Evolutionary conservation across 2,797 vertebrate genomes (phyloP), one percentile per base, ranked within the genome.

Genomic region (Oreochromis mossambicus): DNA sequence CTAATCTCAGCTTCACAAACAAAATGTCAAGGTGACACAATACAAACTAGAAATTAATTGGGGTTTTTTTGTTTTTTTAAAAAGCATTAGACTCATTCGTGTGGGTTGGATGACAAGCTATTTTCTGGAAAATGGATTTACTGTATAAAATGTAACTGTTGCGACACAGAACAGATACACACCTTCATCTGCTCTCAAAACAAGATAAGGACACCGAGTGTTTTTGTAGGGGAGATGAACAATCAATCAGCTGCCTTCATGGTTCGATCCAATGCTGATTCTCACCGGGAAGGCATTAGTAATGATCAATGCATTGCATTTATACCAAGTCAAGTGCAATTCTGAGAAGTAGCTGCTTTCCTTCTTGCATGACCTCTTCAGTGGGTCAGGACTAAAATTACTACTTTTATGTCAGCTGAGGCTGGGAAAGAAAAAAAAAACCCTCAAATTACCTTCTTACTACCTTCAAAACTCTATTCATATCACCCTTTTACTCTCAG

Each of bases 241-340:
- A 63, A 63, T 63, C 58, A 75, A 55, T 61, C 85, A 15, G 73
- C 68, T 80, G 82, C 32, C 88, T 36, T 80, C 78, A 92, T 83
- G 83, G 8, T 14, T 73, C 1, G 0, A 66, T 41, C 19, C 83
- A 70, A 50, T 77, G 77, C 76, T 2, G 3, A 75, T 54, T 51
- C 36, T 79, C 52, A 7, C 75, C 9, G n/a, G 21, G 68, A 85
- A 86, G 84, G 50, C 77, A 94, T 95, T 94, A 91, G 79, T 88
- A 92, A 94, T 89, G 93, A 94, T 91, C 81, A 24, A 38, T 7
- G 34, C n/a, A 13, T 54, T 77, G 66, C 85, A 84, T 80, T 84
- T 61, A 63, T 2, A 80, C 24, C 21, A 75, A 48, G 29, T 63
- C 29, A 66, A 85, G 76, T 78, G 61, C 46, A 29, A n/a, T 48